A percentile compares a stretch with the other conserved stretches of the same genome.
These are phyloP conservation scores for Plotosus lineatus DNA, from an alignment of 2,113 vertebrate genomes.

Conservation along the genomic window DNA sequence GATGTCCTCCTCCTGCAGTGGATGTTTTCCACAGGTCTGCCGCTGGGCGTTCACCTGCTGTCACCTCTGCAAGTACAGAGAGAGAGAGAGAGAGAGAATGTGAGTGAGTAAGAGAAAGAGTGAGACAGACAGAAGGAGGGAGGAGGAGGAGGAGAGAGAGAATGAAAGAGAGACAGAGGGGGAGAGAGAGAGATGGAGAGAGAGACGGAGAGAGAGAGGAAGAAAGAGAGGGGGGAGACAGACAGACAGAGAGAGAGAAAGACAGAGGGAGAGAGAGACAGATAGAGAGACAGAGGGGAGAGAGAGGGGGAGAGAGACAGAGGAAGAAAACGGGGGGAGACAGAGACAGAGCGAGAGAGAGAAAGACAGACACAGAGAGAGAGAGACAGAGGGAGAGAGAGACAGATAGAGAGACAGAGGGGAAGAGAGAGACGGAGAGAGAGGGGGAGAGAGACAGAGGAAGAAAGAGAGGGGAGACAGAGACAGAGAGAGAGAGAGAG, in stretches of 20 bases:
- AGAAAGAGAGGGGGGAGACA: no score
- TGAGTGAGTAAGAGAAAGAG: background rate
- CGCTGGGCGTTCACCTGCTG: no score
- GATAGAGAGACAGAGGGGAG: background rate
- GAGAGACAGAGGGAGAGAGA: background rate
- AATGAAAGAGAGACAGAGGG: background rate
- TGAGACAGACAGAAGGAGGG: background rate
- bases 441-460: background rate
- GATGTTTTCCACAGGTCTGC: no score
- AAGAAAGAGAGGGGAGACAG: no score
- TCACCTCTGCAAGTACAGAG: conserved; percentile 86
- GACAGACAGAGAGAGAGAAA: background rate
- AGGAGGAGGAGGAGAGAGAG: no score
- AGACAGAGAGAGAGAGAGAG: background rate
- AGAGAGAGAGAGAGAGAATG: background rate
- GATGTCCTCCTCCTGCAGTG: conserved; percentile 91
- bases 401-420: background rate
- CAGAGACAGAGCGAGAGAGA: background rate
- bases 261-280: background rate
- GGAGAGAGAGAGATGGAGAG: background rate
- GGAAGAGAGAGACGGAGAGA: background rate
- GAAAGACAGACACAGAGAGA: background rate
- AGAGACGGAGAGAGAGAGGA: background rate
- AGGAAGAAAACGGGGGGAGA: no score
- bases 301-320: background rate